These are phyloP conservation scores for Micromesistius poutassou DNA, from an alignment of 2,797 vertebrate genomes.

Conservation along the genomic window DNA sequence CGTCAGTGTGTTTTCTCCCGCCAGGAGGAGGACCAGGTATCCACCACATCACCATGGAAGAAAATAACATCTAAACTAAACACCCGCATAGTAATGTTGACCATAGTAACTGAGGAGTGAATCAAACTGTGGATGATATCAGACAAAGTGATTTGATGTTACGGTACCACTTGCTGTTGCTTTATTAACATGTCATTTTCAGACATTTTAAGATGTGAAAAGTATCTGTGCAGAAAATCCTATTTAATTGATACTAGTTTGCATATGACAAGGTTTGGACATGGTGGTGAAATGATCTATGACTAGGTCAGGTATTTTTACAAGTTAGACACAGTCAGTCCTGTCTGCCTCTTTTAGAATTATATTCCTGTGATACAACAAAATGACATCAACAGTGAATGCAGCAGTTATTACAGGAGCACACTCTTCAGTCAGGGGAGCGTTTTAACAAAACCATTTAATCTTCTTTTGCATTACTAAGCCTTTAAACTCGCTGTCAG, in stretches of 20 bases:
- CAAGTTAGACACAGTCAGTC: background rate
- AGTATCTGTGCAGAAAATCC: no score
- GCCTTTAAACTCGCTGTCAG: constrained; percentile 38
- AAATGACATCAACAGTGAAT: background rate
- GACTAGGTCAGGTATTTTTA: background rate
- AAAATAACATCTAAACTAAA: background rate
- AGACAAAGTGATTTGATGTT: background rate
- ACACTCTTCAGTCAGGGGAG: constrained; percentile 33
- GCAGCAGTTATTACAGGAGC: background rate
- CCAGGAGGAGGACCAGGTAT: background rate
- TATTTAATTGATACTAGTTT: no score
- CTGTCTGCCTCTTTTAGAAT: background rate
- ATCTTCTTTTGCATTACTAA: constrained; percentile 44
- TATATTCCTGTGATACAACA: background rate
- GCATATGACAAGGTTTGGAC: no score
- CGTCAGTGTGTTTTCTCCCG: background rate
- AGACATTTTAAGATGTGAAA: background rate
- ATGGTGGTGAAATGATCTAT: no score
- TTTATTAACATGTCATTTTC: background rate
- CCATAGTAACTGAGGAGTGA: background rate
- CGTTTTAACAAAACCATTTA: constrained; percentile 41
- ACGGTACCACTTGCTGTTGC: background rate
- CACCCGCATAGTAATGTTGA: background rate
- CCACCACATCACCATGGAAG: background rate
- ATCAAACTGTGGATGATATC: background rate